A percentile compares a stretch with the other conserved stretches of the same genome.
Evolutionary conservation across 2,797 vertebrate species (phyloP).

Genomic region (Limosa lapponica): DNA sequence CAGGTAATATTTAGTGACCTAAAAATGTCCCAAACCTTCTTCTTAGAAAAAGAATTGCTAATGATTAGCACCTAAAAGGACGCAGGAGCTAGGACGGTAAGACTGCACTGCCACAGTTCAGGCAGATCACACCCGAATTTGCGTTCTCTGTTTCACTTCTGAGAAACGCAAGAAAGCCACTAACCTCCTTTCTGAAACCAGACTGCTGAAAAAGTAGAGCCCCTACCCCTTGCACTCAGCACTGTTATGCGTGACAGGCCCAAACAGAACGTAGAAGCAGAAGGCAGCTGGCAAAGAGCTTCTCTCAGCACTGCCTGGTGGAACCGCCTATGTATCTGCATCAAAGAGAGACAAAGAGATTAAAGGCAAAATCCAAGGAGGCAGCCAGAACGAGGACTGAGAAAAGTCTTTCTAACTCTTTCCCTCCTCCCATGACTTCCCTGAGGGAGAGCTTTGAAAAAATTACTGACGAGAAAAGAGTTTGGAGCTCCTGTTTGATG

Average conservation of each 20-base stretch:
- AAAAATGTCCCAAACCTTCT: not conserved
- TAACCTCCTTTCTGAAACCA: not conserved
- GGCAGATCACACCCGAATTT: not conserved
- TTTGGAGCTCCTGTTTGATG: not conserved
- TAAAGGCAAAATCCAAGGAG: not conserved
- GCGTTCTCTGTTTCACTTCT: not conserved
- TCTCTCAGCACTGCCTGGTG: accelerated
- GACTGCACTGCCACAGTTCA: not conserved
- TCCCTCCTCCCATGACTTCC: not conserved
- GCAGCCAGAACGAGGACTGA: not conserved
- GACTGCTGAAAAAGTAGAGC: not conserved
- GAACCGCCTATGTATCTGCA: not conserved
- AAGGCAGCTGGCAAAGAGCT: not conserved
- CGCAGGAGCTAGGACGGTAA: accelerated
- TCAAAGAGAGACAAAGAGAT: not conserved
- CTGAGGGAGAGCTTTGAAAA: not conserved
- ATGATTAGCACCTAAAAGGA: not conserved
- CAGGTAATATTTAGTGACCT: not conserved
- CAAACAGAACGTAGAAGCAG: not conserved
- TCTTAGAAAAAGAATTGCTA: not conserved
- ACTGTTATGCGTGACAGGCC: accelerated
- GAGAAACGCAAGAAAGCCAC: not conserved
- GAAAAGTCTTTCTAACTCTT: not conserved
- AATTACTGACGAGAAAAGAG: not conserved
- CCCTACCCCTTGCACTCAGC: not conserved